Evolutionary conservation across 2,797 vertebrate species (phyloP), one percentile per base, ranked within the genome.

Genomic region (Cossypha dichroa): DNA sequence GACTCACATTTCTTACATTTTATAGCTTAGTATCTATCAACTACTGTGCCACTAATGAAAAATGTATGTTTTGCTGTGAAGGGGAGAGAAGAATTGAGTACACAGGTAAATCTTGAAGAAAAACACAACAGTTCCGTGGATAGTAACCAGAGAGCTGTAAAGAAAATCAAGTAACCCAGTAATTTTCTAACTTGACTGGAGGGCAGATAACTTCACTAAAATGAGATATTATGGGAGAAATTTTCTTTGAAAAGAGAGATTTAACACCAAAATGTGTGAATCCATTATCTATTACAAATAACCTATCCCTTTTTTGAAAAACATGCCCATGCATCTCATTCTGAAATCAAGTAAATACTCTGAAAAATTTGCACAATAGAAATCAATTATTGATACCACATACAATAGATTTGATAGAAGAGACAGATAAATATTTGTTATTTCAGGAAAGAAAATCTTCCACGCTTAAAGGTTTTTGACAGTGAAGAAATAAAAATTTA

Each of bases 331-430:
- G 83, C 74, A 94, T 82, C 79, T 97, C 97, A 67, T 94, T 98
- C 90, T 98, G 96, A 97, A 96, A n/a, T 95, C 94, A 97, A 87
- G 78, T 76, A 85, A 97, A 70, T 85, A 97, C 46, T 55, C 94
- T 96, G 89, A 96, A 91, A 96, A 96, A 97, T 97, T 96, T 98
- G 96, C 97, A 97, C 82, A 68, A 16, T 73, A 98, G 94, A 97
- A 98, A 98, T 96, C 75, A 94, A 78, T 55, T 88, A 94, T 86
- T 82, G 83, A 80, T 93, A 80, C 52, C 82, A 95, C 31, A 40
- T 72, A 31, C 6, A 78, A 60, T 11, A 51, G 54, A 85, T 91
- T 93, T 93, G 88, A 96, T 13, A 66, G 18, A 95, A 93, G 69
- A 26, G 54, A 48, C 78, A 96, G 88, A 81, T 33, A 64, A 93